Percentiles rank a stretch among this genome's conserved stretches.
These are phyloP conservation scores for Folsomia manolachei DNA, from an alignment of 2,888 invertebrate genomes.

Conservation along the genomic window DNA sequence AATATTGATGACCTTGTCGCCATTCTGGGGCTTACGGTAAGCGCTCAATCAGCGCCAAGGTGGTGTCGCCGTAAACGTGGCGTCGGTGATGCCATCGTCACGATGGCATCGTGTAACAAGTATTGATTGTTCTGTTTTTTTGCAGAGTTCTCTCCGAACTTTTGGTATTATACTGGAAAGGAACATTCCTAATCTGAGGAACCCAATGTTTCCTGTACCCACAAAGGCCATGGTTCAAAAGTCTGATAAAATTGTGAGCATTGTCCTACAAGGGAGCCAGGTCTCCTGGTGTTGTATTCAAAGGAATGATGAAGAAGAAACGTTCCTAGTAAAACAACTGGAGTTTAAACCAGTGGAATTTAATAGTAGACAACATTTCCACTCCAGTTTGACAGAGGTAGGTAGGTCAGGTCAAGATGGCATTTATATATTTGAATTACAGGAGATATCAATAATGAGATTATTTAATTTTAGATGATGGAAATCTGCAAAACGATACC, in stretches of 20 bases:
- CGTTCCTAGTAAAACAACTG: conserved; percentile 20
- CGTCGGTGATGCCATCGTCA: no score
- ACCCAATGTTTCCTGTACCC: conserved; percentile 26
- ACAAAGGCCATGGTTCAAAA: conserved; percentile 12
- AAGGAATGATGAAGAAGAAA: neutral
- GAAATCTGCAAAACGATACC: conserved; percentile 30
- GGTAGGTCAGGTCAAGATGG: neutral
- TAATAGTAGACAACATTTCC: conserved; percentile 31
- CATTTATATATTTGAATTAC: neutral
- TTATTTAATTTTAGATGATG: conserved; percentile 30
- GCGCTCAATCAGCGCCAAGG: no score
- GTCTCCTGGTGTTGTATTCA: conserved; percentile 32
- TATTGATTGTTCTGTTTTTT: no score
- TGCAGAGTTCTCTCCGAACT: no score
- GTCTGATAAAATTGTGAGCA: conserved; percentile 29
- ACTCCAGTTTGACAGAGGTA: conserved; percentile 30
- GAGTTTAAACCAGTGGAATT: conserved; percentile 17
- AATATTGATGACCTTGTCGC: no score
- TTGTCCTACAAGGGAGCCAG: conserved; percentile 28
- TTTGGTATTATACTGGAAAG: neutral
- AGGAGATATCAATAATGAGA: neutral
- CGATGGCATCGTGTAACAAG: no score
- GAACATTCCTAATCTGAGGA: neutral
- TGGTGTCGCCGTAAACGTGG: no score
- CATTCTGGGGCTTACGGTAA: no score